These are phyloP conservation scores for Palloptera scutellata DNA, from an alignment of 2,888 invertebrate genomes.

Conservation along the genomic window DNA sequence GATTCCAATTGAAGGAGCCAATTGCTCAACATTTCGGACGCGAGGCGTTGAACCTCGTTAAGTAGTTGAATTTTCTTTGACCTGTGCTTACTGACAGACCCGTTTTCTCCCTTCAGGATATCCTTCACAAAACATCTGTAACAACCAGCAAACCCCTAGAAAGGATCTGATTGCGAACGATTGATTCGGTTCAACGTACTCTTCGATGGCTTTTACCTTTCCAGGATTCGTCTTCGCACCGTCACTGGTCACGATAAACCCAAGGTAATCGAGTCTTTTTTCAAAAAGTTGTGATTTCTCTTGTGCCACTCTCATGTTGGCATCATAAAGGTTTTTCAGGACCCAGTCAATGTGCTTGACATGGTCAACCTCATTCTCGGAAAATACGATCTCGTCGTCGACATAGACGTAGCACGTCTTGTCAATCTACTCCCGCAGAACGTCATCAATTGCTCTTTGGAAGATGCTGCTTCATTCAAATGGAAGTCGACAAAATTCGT, in stretches of 20 bases:
- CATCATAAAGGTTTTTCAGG: conserved; percentile 18
- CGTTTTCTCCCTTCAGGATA: too few species aligned
- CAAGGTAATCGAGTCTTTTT: conserved; percentile 18
- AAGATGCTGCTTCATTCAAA: conserved; percentile 32
- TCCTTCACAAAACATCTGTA: too few species aligned
- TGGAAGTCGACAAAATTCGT: conserved; percentile 30
- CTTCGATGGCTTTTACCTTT: neutral
- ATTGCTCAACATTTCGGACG: too few species aligned
- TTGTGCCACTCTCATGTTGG: conserved; percentile 30
- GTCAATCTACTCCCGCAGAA: conserved; percentile 30
- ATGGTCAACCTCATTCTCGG: too few species aligned
- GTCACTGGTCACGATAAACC: conserved; percentile 9
- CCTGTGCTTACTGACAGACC: too few species aligned
- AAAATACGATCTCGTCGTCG: too few species aligned
- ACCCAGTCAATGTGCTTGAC: too few species aligned
- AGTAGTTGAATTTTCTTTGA: too few species aligned
- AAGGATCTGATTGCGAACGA: neutral
- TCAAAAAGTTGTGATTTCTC: conserved; percentile 32
- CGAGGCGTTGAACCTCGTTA: too few species aligned
- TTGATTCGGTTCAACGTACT: neutral
- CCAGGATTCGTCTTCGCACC: conserved; percentile 7
- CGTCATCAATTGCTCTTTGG: conserved; percentile 32
- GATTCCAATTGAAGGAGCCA: too few species aligned
- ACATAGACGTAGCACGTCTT: conserved; percentile 23
- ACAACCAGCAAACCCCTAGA: too few species aligned